Percentiles rank a stretch among this genome's conserved stretches.
Evolutionary conservation across 2,888 invertebrate genomes (phyloP).

Genomic region (Philhelius pedissequus): DNA sequence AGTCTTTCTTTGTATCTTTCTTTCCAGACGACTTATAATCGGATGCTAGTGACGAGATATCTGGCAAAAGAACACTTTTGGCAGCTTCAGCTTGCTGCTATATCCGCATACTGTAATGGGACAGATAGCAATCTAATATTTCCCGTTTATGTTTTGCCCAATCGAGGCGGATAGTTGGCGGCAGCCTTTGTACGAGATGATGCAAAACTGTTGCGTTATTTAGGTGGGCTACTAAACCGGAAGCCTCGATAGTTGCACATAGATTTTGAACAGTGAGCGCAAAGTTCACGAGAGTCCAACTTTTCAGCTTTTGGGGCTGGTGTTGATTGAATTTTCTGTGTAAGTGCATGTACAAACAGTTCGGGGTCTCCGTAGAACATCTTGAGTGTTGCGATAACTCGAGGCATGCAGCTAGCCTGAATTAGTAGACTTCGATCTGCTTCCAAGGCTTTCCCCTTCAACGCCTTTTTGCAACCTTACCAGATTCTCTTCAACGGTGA

Average conservation of each 20-base stretch:
- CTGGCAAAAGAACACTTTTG: background rate
- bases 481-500: slow-evolving; percentile 14
- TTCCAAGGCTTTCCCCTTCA: slow-evolving; percentile 2
- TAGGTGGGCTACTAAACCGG: background rate
- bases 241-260: background rate
- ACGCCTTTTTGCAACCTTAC: background rate
- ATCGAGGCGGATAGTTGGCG: background rate
- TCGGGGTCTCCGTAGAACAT: slow-evolving; percentile 12
- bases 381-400: background rate
- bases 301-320: background rate
- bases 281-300: background rate
- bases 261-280: background rate
- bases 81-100: background rate
- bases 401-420: background rate
- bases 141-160: background rate
- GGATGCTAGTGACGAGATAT: background rate
- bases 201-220: background rate
- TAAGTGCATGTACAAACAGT: background rate
- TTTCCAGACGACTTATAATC: background rate
- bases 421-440: background rate
- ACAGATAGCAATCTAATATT: background rate
- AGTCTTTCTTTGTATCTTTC: background rate
- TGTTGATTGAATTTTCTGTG: background rate
- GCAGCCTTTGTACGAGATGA: background rate
- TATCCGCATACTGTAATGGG: background rate